Conservation (phyloP, 2,888 invertebrate genomes). For the Meiosimyza decipiens region DNA sequence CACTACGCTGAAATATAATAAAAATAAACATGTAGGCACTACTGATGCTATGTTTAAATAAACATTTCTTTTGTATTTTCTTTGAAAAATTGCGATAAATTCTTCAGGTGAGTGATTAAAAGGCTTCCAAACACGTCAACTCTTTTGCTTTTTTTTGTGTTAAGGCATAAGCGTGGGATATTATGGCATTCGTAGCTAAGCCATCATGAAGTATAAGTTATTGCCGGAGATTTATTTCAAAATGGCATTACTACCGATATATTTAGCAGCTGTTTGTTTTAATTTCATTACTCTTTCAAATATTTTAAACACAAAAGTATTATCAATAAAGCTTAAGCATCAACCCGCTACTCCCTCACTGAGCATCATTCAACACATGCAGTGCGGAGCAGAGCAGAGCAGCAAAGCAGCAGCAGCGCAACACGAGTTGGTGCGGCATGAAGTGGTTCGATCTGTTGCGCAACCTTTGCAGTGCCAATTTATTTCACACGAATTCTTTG, state of each 20-base stretch:
- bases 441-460: constrained; percentile 2
- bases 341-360: background rate
- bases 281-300: no score
- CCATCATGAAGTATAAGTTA: no score
- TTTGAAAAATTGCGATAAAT: constrained; percentile 15
- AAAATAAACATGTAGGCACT: no score
- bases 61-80: background rate
- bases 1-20: background rate
- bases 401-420: no score
- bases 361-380: constrained; percentile 15
- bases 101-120: constrained; percentile 23
- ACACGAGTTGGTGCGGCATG: background rate
- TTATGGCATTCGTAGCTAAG: constrained; percentile 3
- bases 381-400: background rate
- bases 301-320: background rate
- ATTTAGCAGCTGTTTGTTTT: no score
- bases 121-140: constrained; percentile 14
- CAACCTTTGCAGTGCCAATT: constrained; percentile 21
- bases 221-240: no score
- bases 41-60: no score
- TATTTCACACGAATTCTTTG: constrained; percentile 5
- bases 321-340: background rate
- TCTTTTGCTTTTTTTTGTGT: background rate
- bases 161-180: background rate
- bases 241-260: no score